A percentile compares a stretch with the other conserved stretches of the same genome.
phyloP scores from a whole-genome alignment of 2,113 vertebrate species.

The Peromyscus polionotus region DNA sequence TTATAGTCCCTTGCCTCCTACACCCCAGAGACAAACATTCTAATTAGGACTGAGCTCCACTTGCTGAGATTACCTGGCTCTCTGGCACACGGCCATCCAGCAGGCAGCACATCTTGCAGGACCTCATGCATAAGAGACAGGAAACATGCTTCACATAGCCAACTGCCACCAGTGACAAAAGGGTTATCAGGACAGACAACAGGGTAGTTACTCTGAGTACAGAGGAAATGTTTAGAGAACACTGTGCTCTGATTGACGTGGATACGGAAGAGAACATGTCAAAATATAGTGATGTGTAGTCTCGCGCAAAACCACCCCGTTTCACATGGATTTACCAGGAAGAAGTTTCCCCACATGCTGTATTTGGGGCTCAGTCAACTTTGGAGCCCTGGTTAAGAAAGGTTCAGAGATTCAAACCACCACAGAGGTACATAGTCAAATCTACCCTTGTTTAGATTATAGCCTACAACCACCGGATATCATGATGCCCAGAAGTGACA shows the following conservation, averaged over 20 bases:
- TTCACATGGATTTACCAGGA: background rate
- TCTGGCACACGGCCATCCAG: background rate
- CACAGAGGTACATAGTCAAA: background rate
- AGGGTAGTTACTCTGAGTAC: background rate
- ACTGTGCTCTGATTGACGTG: background rate
- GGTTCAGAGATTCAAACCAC: background rate
- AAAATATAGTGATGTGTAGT: background rate
- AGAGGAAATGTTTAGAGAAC: background rate
- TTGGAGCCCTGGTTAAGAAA: background rate
- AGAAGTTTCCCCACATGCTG: background rate
- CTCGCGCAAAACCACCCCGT: background rate
- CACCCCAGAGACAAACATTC: slow-evolving; percentile 34
- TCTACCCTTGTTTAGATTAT: background rate
- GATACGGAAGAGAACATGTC: background rate
- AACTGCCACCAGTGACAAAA: background rate
- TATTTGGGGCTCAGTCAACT: background rate
- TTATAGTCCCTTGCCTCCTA: slow-evolving; percentile 4
- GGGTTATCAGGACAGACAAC: background rate
- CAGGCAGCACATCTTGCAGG: rapidly evolving
- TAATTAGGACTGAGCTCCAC: slow-evolving; percentile 81
- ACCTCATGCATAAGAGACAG: background rate
- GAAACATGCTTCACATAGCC: background rate
- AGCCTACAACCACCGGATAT: background rate
- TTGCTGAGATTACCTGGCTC: slow-evolving; percentile 62
- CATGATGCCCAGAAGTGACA: background rate